Conservation (phyloP, 1,140 invertebrate species). For the Drosophila mojavensis region DNA sequence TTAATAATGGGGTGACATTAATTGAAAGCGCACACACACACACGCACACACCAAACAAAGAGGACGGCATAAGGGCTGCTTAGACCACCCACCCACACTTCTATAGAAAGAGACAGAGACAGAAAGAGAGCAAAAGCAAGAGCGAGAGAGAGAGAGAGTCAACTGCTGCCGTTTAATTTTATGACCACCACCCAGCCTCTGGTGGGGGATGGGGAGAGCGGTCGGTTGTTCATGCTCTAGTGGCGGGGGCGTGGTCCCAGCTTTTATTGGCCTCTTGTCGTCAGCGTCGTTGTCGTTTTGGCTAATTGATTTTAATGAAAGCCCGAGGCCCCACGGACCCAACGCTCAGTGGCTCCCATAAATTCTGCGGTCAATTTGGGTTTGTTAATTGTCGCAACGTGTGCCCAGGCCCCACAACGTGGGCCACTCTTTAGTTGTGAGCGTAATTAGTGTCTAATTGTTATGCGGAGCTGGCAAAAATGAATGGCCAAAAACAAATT, state of each 20-base stretch:
- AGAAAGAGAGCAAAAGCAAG: too few relatives aligned
- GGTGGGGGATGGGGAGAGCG: neutral
- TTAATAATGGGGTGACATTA: conserved; percentile 84
- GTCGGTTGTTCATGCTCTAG: conserved; percentile 6
- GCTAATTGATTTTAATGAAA: conserved; percentile 83
- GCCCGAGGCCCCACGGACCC: conserved; percentile 38
- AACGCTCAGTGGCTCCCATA: conserved; percentile 60
- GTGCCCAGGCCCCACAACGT: conserved; percentile 29
- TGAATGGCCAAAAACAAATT: conserved; percentile 26
- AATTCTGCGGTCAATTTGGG: conserved; percentile 80
- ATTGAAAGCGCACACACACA: conserved; percentile 67
- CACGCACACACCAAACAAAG: conserved; percentile 2
- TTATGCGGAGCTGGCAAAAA: conserved; percentile 41
- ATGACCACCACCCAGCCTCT: conserved; percentile 63
- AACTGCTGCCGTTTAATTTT: conserved; percentile 74
- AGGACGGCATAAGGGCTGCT: conserved; percentile 18
- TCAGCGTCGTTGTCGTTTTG: conserved; percentile 55
- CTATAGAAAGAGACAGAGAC: neutral
- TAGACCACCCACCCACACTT: conserved; percentile 17
- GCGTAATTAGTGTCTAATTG: conserved; percentile 70
- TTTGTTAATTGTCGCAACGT: conserved; percentile 79
- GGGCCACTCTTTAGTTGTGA: conserved; percentile 23
- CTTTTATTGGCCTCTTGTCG: conserved; percentile 74
- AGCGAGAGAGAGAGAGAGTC: conserved; percentile 13
- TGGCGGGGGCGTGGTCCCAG: conserved; percentile 48